Evolutionary conservation across 2,113 vertebrate species (phyloP).

Genomic region (Acinonyx jubatus): DNA sequence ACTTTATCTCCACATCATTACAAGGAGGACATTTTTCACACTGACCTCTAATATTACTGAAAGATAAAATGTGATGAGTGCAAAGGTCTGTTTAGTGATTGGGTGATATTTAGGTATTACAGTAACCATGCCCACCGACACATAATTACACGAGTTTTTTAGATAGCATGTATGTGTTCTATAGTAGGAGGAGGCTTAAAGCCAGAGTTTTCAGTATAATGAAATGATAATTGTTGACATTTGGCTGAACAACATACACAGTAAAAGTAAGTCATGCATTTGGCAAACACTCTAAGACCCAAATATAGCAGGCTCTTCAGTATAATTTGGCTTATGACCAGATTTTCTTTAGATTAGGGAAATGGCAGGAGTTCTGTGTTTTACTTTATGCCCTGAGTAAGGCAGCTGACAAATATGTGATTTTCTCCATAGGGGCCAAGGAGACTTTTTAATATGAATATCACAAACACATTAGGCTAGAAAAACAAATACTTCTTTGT

Average conservation of each 20-base stretch:
- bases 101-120: neutral
- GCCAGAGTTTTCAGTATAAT: neutral
- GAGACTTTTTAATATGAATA: neutral
- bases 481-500: neutral
- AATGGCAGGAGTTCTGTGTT: conserved; percentile 13
- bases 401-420: neutral
- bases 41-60: neutral
- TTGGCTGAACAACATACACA: conserved; percentile 21
- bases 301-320: conserved; percentile 59
- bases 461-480: neutral
- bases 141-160: neutral
- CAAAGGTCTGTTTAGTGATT: neutral
- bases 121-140: neutral
- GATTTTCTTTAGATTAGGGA: conserved; percentile 48
- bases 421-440: neutral
- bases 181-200: neutral
- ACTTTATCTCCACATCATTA: neutral
- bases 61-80: neutral
- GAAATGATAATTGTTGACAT: conserved; percentile 19
- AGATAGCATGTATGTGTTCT: neutral
- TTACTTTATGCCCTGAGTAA: conserved; percentile 2
- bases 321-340: conserved; percentile 40
- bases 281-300: conserved; percentile 51
- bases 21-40: neutral
- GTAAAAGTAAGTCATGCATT: conserved; percentile 6